Conservation (phyloP, 2,113 vertebrate species). For the Upupa epops region DNA sequence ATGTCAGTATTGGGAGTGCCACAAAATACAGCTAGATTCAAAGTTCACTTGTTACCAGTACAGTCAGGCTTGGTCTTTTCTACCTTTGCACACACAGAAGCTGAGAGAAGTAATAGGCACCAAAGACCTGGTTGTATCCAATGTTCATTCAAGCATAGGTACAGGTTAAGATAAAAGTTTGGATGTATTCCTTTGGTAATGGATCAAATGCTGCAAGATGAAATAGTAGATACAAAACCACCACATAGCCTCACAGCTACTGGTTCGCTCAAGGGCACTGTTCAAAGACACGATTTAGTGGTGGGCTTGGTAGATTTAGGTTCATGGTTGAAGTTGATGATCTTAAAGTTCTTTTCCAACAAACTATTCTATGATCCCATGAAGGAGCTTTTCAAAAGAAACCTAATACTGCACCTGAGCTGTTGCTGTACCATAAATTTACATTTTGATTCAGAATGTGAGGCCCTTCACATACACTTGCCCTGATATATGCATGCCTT, state of each 20-base stretch:
- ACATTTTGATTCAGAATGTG: neutral
- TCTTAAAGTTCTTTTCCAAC: no score
- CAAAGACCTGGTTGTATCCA: neutral
- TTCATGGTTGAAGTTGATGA: no score
- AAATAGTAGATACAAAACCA: neutral
- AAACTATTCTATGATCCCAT: no score
- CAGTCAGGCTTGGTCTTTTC: neutral
- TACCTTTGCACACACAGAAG: neutral
- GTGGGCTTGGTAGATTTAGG: no score
- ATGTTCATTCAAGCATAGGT: neutral
- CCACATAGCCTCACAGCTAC: fast-evolving
- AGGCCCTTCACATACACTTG: neutral
- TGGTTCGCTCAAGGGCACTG: no score
- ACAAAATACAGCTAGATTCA: neutral
- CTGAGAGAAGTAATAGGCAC: fast-evolving
- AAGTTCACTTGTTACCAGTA: neutral
- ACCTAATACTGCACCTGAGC: fast-evolving
- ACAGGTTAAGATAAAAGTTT: neutral
- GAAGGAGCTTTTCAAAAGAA: fast-evolving
- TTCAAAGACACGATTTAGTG: no score
- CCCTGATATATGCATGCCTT: neutral
- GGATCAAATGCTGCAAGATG: neutral
- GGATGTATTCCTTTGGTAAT: neutral
- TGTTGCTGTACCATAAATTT: neutral
- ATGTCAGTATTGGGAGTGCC: neutral